These are phyloP conservation scores for Bolinopsis microptera DNA, from an alignment of 37 sponge, comb jelly and placozoan genomes.

Conservation along the genomic window DNA sequence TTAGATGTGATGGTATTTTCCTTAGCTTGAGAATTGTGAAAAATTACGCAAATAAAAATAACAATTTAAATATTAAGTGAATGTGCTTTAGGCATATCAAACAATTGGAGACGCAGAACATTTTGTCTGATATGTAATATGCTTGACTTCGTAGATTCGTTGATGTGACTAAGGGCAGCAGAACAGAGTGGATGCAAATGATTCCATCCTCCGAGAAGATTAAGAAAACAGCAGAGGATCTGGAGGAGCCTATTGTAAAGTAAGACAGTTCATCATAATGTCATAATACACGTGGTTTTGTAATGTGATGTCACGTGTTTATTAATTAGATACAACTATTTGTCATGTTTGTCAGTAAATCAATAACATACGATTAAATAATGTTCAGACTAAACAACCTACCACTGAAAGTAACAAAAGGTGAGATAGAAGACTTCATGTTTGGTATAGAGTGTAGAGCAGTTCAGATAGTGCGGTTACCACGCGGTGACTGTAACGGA, in stretches of 20 bases:
- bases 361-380: neutral
- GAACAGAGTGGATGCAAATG: neutral
- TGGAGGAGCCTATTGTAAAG: slow-evolving; percentile 57
- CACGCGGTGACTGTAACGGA: slow-evolving; percentile 60
- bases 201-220: slow-evolving; percentile 25
- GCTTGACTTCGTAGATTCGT: too few relatives aligned
- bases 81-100: too few relatives aligned
- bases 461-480: slow-evolving; percentile 3
- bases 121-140: too few relatives aligned
- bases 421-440: slow-evolving; percentile 45
- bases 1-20: too few relatives aligned
- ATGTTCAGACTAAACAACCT: slow-evolving; percentile 27
- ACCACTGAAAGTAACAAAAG: slow-evolving; percentile 35
- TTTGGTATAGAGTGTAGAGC: slow-evolving; percentile 46
- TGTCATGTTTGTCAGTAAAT: too few relatives aligned
- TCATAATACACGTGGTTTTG: too few relatives aligned
- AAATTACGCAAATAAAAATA: too few relatives aligned
- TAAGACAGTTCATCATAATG: slow-evolving; percentile 3
- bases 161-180: slow-evolving; percentile 27
- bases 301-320: too few relatives aligned
- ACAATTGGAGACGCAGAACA: too few relatives aligned
- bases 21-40: too few relatives aligned
- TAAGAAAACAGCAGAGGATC: slow-evolving; percentile 50
- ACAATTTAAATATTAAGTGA: too few relatives aligned
- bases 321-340: too few relatives aligned